Evolutionary conservation across 1,140 invertebrate genomes (phyloP), one percentile per base, ranked within the genome.

Genomic region (Lepidurus couesii): DNA sequence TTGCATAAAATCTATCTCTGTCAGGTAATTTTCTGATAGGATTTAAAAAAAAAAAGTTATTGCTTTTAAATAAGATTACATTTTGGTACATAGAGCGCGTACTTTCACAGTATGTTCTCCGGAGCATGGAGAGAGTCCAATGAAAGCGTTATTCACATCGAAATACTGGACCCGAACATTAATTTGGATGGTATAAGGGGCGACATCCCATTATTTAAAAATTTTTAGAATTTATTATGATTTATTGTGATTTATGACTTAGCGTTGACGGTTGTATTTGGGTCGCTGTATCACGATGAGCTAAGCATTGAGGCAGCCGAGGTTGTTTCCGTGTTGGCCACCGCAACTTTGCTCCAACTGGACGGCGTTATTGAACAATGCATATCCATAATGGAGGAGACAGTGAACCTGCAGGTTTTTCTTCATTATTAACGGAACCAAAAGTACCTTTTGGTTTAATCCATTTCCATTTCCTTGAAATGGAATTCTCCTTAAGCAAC

Each of bases 211-310:
- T 34, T 10, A 16, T 42, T 24, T 1, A 6, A 11, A 45, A 11
- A 24, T 9, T 1, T n/a, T 1, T 11, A 44, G 24, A 47, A 78
- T 42, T 42, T 78, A 79, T 45, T 44, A 78, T 77, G 10, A 10
- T 53, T 1, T 74, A 78, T 16, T 73, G 3, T 74, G 21, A n/a
- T 8, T 81, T 75, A 77, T 81, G 80, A 83, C 81, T 83, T 86
- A 91, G 92, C 91, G 73, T 83, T 95, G 74, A 87, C 89, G 79
- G 88, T 89, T 42, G 91, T 93, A 9, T 88, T 94, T 81, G 92
- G 93, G 34, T 94, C 92, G 0, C 88, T 94, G 81, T 95, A 95
- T 83, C 89, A 89, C 82, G 91, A 93, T 83, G 92, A 93, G 86
- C 87, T 94, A 1, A 88, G 88, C 74, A 86, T 94, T 26, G 90